A percentile compares a stretch with the other conserved stretches of the same genome.
phyloP scores from a whole-genome alignment of 2,888 invertebrate genomes.

The Drosophila stalkeri region DNA sequence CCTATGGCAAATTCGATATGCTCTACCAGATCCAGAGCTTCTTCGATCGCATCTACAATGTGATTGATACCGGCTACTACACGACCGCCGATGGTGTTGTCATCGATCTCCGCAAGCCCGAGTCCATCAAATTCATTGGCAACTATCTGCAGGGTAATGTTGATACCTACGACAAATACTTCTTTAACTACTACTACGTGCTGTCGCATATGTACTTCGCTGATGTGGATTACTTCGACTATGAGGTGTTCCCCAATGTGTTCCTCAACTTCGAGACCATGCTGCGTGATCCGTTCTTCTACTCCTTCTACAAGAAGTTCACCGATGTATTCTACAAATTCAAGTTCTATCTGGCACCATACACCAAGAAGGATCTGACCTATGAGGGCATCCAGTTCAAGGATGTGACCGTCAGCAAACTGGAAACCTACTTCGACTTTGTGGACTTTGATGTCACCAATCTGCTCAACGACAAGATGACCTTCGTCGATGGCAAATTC shows the following conservation, averaged over 20 bases:
- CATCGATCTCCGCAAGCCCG: conserved; percentile 87
- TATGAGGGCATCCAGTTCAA: conserved; percentile 88
- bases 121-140: conserved; percentile 88
- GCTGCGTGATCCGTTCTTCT: conserved; percentile 91
- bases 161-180: conserved; percentile 76
- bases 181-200: conserved; percentile 78
- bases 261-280: conserved; percentile 88
- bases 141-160: conserved; percentile 88
- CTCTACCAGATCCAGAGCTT: conserved; percentile 72
- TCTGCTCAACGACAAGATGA: conserved; percentile 86
- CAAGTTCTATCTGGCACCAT: conserved; percentile 87
- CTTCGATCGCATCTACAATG: conserved; percentile 86
- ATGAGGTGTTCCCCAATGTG: conserved; percentile 85
- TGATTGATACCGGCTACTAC: conserved; percentile 86
- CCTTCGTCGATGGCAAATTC: conserved; percentile 84
- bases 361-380: conserved; percentile 87
- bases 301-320: conserved; percentile 88
- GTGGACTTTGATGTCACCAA: conserved; percentile 89
- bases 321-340: conserved; percentile 87
- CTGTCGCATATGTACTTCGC: conserved; percentile 78
- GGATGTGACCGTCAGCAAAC: conserved; percentile 87
- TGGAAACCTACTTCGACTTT: conserved; percentile 90
- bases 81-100: conserved; percentile 86
- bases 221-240: conserved; percentile 67
- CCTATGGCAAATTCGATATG: conserved; percentile 76